These are phyloP conservation scores for Epinotia ramella DNA, from an alignment of 2,888 invertebrate species.

Conservation along the genomic window DNA sequence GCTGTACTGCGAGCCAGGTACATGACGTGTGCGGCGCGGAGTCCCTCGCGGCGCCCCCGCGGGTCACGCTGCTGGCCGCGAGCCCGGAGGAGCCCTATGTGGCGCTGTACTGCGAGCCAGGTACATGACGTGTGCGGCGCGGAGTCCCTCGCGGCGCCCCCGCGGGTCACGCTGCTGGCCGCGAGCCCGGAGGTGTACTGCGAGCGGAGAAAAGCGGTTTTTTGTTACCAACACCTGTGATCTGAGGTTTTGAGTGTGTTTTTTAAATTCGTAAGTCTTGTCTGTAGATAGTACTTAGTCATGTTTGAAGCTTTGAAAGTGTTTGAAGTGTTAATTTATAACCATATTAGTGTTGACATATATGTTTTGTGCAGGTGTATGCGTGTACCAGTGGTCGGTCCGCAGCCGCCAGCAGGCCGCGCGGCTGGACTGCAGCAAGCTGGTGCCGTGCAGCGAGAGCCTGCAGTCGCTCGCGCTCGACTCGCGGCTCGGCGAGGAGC, in stretches of 20 bases:
- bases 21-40: conserved; percentile 86
- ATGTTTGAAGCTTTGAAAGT: too few species aligned
- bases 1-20: conserved; percentile 93
- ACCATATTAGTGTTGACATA: too few species aligned
- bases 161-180: conserved; percentile 80
- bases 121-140: conserved; percentile 90
- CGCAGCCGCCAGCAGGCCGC: conserved; percentile 88
- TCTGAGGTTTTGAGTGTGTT: neutral
- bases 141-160: conserved; percentile 85
- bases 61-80: conserved; percentile 88
- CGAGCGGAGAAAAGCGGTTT: too few species aligned
- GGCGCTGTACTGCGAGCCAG: conserved; percentile 93
- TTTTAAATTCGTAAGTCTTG: too few species aligned
- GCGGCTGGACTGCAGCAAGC: conserved; percentile 95
- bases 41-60: conserved; percentile 81
- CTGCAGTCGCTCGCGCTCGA: conserved; percentile 96
- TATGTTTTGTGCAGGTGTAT: conserved; percentile 86
- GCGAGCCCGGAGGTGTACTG: too few species aligned
- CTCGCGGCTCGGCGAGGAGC: conserved; percentile 90
- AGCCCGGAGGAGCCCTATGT: conserved; percentile 86
- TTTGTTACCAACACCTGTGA: too few species aligned
- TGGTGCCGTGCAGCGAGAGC: conserved; percentile 96
- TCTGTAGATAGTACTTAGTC: too few species aligned
- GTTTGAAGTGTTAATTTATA: too few species aligned
- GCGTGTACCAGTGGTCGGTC: conserved; percentile 95